These are phyloP conservation scores for Drosophila ohnishii DNA, from an alignment of 1,140 invertebrate genomes.

Conservation along the genomic window DNA sequence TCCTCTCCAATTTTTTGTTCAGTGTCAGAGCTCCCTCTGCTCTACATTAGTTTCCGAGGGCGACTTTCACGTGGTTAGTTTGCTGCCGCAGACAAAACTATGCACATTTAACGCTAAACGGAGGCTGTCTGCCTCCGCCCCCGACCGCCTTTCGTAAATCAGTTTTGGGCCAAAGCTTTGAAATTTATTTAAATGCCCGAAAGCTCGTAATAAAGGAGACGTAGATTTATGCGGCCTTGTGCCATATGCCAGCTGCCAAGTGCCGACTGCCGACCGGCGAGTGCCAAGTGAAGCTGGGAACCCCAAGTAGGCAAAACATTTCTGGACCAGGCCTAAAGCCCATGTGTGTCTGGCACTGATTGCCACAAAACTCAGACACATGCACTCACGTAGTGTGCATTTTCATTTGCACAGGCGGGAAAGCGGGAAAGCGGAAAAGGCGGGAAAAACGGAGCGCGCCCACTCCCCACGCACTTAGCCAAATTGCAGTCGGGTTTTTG, in stretches of 20 bases:
- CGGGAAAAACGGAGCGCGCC: conserved; percentile 7
- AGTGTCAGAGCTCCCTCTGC: not conserved
- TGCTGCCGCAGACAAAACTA: conserved; percentile 64
- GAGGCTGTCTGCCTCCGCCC: conserved; percentile 26
- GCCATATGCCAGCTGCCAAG: conserved; percentile 62
- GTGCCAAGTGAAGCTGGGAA: conserved; percentile 42
- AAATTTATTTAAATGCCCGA: conserved; percentile 80
- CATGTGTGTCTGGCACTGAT: conserved; percentile 65
- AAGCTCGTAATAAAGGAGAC: conserved; percentile 76
- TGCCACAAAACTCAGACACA: conserved; percentile 45
- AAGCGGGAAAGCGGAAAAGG: not conserved
- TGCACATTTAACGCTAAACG: conserved; percentile 73
- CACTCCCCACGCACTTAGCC: conserved; percentile 69
- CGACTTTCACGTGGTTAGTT: conserved; percentile 78
- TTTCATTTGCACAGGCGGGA: conserved; percentile 62
- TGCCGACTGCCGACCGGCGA: conserved; percentile 40
- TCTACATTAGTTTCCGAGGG: conserved; percentile 57
- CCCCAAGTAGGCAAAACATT: conserved; percentile 58
- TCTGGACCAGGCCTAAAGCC: conserved; percentile 64
- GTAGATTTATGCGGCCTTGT: conserved; percentile 71
- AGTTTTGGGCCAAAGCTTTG: conserved; percentile 67
- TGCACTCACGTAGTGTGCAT: conserved; percentile 33
- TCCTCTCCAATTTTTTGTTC: not conserved
- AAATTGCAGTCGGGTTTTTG: conserved; percentile 74
- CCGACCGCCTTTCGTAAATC: conserved; percentile 57